A percentile compares a stretch with the other conserved stretches of the same genome.
These are phyloP conservation scores for Acridotheres tristis DNA, from an alignment of 2,797 vertebrate species.

Conservation along the genomic window DNA sequence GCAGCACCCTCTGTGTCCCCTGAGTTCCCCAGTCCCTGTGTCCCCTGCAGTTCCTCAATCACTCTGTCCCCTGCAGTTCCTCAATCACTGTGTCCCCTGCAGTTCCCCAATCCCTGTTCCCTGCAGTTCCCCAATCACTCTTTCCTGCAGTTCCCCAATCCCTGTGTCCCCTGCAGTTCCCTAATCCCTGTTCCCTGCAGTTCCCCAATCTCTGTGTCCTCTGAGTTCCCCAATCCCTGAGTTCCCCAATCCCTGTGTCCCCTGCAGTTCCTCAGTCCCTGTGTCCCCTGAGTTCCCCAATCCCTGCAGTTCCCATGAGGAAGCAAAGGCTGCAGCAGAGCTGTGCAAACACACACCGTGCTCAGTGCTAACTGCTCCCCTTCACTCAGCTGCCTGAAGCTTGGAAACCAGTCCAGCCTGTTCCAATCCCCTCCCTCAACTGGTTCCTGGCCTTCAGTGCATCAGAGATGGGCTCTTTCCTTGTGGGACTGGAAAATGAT, in stretches of 20 bases:
- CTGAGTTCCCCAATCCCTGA: neutral
- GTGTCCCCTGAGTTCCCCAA: too few species aligned
- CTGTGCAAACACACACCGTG: neutral
- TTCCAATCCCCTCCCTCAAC: neutral
- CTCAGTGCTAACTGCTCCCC: neutral
- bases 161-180: too few species aligned
- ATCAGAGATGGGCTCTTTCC: neutral
- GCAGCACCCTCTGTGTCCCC: neutral
- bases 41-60: too few species aligned
- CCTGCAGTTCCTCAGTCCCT: too few species aligned
- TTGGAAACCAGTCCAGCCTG: conserved; percentile 11
- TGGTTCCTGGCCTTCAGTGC: neutral
- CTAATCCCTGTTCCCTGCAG: neutral
- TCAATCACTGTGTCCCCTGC: too few species aligned
- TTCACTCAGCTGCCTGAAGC: neutral
- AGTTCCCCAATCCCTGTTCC: neutral
- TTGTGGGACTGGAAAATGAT: neutral
- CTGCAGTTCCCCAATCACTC: too few species aligned
- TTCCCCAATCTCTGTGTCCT: too few species aligned
- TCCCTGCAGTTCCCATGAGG: neutral
- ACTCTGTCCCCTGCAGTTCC: too few species aligned
- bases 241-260: neutral
- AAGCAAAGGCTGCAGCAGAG: neutral
- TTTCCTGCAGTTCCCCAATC: too few species aligned
- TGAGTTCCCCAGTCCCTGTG: neutral